Evolutionary conservation across 1,140 invertebrate species (phyloP).

Genomic region (Orchestia grillus): DNA sequence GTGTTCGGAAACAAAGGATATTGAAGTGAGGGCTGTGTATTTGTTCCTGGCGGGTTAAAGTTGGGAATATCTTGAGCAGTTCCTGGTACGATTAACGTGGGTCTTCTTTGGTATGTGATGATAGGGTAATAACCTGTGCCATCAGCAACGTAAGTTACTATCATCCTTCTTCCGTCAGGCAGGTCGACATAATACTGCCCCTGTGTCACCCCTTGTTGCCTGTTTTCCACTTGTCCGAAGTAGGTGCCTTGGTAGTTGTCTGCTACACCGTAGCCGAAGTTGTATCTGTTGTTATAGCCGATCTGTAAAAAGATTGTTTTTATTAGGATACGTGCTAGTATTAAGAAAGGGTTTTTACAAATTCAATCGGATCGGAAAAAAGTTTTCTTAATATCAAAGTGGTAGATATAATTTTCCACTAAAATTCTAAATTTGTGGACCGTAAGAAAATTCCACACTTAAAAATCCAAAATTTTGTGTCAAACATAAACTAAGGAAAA

Average conservation of each 20-base stretch:
- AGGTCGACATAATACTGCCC: constrained; percentile 68
- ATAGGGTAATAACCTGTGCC: constrained; percentile 74
- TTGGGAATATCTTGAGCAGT: background rate
- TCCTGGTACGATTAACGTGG: background rate
- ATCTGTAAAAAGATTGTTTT: background rate
- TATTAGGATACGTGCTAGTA: background rate
- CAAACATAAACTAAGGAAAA: too few relatives aligned
- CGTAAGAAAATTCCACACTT: too few relatives aligned
- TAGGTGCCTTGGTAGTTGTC: constrained; percentile 76
- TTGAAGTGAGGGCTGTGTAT: background rate
- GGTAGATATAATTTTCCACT: too few relatives aligned
- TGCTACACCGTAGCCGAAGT: constrained; percentile 74
- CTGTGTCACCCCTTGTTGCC: constrained; percentile 68
- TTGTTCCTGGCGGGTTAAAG: background rate
- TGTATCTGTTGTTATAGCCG: background rate
- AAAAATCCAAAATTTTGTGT: too few relatives aligned
- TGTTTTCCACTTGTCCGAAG: constrained; percentile 60
- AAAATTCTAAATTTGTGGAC: too few relatives aligned
- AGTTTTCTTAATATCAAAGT: too few relatives aligned
- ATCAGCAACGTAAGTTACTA: constrained; percentile 79
- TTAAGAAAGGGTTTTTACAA: background rate
- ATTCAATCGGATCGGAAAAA: too few relatives aligned
- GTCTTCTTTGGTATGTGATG: constrained; percentile 47
- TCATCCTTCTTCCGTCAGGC: constrained; percentile 66
- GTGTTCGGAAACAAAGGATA: background rate